phyloP scores from a whole-genome alignment of 2,113 vertebrate species.

The Microtus montanus region DNA sequence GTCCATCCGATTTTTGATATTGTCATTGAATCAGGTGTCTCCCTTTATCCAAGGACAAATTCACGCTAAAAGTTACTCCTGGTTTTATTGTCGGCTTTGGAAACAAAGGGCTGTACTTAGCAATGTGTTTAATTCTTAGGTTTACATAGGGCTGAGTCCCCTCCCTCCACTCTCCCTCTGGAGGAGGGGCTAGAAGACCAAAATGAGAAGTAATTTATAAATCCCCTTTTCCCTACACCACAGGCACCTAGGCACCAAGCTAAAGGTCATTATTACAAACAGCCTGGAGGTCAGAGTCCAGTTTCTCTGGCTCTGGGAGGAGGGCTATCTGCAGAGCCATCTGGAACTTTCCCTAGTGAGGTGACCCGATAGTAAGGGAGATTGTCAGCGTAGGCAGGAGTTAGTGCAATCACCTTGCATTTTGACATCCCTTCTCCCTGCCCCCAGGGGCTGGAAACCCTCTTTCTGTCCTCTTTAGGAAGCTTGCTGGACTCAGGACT shows the following conservation, averaged over 20 bases:
- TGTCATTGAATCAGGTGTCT: not conserved
- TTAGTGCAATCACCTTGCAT: not conserved
- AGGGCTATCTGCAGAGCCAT: accelerated
- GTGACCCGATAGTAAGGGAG: too few relatives aligned
- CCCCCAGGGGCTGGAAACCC: not conserved
- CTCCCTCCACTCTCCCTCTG: not conserved
- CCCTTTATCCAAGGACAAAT: not conserved
- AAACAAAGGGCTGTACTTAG: not conserved
- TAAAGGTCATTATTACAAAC: accelerated
- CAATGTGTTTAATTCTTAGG: too few relatives aligned
- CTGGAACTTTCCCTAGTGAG: not conserved
- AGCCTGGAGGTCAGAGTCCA: not conserved
- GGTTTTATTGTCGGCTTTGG: not conserved
- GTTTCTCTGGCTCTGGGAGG: not conserved
- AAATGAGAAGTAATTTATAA: not conserved
- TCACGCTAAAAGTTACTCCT: not conserved
- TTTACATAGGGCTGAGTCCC: not conserved
- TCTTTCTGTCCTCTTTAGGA: conserved; percentile 16
- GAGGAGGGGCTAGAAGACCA: too few relatives aligned
- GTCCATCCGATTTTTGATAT: not conserved
- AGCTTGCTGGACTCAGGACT: not conserved
- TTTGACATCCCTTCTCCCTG: not conserved
- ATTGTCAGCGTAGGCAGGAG: accelerated
- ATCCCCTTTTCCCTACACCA: accelerated
- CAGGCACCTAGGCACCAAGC: accelerated